These are phyloP conservation scores for Mirza zaza DNA, from an alignment of 2,113 vertebrate genomes.

Conservation along the genomic window DNA sequence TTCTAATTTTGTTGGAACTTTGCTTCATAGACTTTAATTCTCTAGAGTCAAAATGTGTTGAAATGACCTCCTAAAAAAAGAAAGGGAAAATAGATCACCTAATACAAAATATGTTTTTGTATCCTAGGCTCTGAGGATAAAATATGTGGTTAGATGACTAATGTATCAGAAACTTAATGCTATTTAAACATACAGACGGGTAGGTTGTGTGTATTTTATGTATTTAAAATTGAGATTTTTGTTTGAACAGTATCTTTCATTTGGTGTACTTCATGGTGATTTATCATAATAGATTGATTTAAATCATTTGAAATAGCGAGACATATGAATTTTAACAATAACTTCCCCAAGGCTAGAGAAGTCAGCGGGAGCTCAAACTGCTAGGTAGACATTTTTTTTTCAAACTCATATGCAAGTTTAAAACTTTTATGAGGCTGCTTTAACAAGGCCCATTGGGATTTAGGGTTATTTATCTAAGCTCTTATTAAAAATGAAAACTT, in stretches of 20 bases:
- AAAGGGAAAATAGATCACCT: constrained; percentile 58
- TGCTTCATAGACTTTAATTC: constrained; percentile 58
- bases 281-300: constrained; percentile 80
- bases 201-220: constrained; percentile 57
- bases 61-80: constrained; percentile 67
- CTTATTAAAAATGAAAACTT: constrained; percentile 81
- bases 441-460: constrained; percentile 84
- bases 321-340: constrained; percentile 78
- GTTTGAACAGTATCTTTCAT: constrained; percentile 70
- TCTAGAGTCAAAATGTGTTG: constrained; percentile 58
- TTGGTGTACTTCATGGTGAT: constrained; percentile 79
- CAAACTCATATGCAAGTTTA: constrained; percentile 79
- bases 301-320: constrained; percentile 80
- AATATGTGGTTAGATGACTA: constrained; percentile 53
- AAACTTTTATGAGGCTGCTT: constrained; percentile 82
- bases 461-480: constrained; percentile 83
- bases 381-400: constrained; percentile 68
- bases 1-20: constrained; percentile 48
- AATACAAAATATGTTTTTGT: constrained; percentile 55
- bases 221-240: constrained; percentile 77
- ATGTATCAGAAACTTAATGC: constrained; percentile 61
- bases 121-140: constrained; percentile 36
- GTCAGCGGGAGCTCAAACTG: constrained; percentile 79
- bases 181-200: constrained; percentile 58
- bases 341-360: constrained; percentile 80